Percentiles rank a stretch among this genome's conserved stretches.
phyloP scores from a whole-genome alignment of 2,113 vertebrate genomes.

The Grammomys dolichurus region DNA sequence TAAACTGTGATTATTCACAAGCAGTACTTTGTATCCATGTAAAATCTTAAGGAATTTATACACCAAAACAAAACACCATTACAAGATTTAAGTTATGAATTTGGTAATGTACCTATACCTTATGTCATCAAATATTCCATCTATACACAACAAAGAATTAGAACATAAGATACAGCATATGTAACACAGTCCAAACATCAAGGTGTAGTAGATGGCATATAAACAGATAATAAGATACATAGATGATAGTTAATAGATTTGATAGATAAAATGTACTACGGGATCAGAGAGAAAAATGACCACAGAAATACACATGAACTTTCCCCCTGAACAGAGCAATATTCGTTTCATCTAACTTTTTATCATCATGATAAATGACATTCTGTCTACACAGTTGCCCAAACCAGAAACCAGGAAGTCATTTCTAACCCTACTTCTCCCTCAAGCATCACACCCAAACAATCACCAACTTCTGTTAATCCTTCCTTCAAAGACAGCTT shows the following conservation, averaged over 20 bases:
- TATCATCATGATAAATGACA: constrained; percentile 18
- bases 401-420: constrained; percentile 31
- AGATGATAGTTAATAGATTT: background rate
- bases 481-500: constrained; percentile 68
- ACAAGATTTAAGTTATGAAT: background rate
- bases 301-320: background rate
- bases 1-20: constrained; percentile 31
- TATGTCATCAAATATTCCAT: background rate
- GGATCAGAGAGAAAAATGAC: background rate
- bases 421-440: constrained; percentile 3
- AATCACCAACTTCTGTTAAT: constrained; percentile 40
- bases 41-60: constrained; percentile 33
- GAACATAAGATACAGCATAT: constrained; percentile 7
- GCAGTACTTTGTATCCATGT: background rate
- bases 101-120: background rate
- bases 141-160: background rate
- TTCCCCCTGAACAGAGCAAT: background rate
- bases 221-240: background rate
- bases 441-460: constrained; percentile 24
- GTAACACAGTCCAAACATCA: background rate
- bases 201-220: background rate
- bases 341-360: background rate
- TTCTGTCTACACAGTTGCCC: background rate
- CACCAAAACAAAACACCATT: background rate
- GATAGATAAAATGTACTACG: background rate